Evolutionary conservation across 2,797 vertebrate species (phyloP), one percentile per base, ranked within the genome.

Genomic region (Danio choprae): DNA sequence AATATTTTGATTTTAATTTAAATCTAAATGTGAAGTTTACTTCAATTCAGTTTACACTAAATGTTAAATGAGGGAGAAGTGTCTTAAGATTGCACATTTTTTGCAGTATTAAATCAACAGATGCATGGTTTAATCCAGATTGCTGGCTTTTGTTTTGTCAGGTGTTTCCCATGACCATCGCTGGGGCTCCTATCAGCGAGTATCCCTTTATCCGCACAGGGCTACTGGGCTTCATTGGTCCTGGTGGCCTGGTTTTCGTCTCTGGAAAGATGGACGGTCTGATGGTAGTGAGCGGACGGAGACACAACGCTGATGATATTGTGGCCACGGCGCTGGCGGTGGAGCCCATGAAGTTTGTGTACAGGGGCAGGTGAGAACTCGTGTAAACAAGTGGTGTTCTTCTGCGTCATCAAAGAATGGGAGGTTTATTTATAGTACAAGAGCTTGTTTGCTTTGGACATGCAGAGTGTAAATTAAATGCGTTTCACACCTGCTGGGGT

Each of bases 331-430:
- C 98, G 0, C 88, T 99, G 89, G 98, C 98, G 0, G 98, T 99
- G 84, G 98, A 99, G 89, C 98, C 98, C 7, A 99, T 99, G 98
- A 99, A 99, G 59, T 99, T 99, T 63, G 97, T 99, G 90, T 99
- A 99, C 94, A 93, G 98, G 87, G 98, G 98, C 86, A 96, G 98
- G 98, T 98, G 86, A 90, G 96, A 76, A 51, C 4, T 22, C n/a
- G 12, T 41, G 51, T 7, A 77, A 70, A 69, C 77, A 64, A 46
- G 46, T 43, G 16, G 3, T 69, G 7, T 51, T 29, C 18, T 53
- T 75, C 22, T 71, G 4, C 11, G 16, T 48, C 68, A 53, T 64
- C 40, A 73, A 64, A 53, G 48, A 44, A 11, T 0, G 7, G 9
- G 16, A 53, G 58, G 40, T 51, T 51, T 80, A 80, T 46, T 36